Evolutionary conservation across 2,113 vertebrate genomes (phyloP).

Genomic region (Nematolebias whitei): DNA sequence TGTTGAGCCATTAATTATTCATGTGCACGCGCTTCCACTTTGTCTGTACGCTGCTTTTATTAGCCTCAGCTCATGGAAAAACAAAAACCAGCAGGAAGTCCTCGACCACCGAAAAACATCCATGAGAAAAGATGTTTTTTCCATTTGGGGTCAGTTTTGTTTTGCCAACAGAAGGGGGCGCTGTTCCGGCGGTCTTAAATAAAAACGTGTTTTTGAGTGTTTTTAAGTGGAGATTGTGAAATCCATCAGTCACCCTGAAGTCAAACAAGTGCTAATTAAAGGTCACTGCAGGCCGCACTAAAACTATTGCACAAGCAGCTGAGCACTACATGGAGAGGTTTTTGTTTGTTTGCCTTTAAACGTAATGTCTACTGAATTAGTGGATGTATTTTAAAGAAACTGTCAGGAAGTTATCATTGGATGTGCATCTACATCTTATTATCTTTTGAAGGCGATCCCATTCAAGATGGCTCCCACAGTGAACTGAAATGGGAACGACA

Average conservation of each 20-base stretch:
- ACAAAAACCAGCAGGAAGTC: neutral
- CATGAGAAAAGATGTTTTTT: conserved; percentile 12
- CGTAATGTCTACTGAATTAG: too few relatives aligned
- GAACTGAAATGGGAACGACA: too few relatives aligned
- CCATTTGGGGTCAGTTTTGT: conserved; percentile 60
- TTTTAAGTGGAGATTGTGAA: conserved; percentile 1
- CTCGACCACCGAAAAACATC: conserved; percentile 37
- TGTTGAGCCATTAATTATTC: conserved; percentile 2
- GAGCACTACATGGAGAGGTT: too few relatives aligned
- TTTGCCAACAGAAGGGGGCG: conserved; percentile 74
- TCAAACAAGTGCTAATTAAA: neutral
- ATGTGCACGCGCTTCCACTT: neutral
- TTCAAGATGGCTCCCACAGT: too few relatives aligned
- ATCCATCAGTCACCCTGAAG: neutral
- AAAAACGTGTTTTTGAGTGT: too few relatives aligned
- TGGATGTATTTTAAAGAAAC: too few relatives aligned
- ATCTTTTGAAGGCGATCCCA: too few relatives aligned
- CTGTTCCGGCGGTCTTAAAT: too few relatives aligned
- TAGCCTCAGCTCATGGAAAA: neutral
- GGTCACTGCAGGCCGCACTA: neutral
- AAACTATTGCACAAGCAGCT: neutral
- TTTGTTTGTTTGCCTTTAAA: too few relatives aligned
- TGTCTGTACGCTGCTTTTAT: neutral
- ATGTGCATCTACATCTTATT: too few relatives aligned
- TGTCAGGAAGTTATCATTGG: too few relatives aligned